phyloP scores from a whole-genome alignment of 2,113 vertebrate genomes.

The Vombatus ursinus region DNA sequence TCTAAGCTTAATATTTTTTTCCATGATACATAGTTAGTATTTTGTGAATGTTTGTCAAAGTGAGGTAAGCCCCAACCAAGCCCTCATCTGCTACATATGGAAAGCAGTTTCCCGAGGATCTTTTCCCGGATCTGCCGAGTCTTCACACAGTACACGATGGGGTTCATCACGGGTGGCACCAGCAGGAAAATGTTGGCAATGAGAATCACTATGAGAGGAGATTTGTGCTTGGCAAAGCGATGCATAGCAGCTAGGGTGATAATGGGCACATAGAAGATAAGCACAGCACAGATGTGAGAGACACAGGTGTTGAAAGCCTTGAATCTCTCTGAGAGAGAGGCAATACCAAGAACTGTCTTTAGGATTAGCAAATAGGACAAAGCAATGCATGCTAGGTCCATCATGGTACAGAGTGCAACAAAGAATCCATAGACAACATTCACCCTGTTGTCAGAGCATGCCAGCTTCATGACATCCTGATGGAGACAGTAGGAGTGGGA shows the following conservation, averaged over 20 bases:
- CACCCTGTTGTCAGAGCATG: conserved; percentile 45
- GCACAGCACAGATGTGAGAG: conserved; percentile 50
- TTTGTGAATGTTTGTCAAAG: neutral
- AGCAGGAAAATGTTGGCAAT: conserved; percentile 67
- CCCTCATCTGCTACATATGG: neutral
- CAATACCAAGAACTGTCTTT: conserved; percentile 14
- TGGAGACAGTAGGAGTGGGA: conserved; percentile 57
- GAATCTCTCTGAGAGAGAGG: conserved; percentile 25
- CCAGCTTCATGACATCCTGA: conserved; percentile 45
- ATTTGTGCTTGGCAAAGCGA: neutral
- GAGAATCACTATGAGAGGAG: conserved; percentile 23
- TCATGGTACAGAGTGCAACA: conserved; percentile 24
- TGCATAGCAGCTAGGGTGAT: conserved; percentile 46
- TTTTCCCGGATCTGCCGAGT: conserved; percentile 61
- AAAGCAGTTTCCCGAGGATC: conserved; percentile 41
- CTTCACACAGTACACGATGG: conserved; percentile 68
- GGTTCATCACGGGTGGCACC: conserved; percentile 66
- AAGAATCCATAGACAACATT: conserved; percentile 42
- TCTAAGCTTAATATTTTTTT: neutral
- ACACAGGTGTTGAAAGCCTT: conserved; percentile 41
- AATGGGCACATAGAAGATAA: conserved; percentile 44
- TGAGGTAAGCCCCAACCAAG: neutral
- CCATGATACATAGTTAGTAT: neutral
- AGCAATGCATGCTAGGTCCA: conserved; percentile 44
- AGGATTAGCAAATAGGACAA: conserved; percentile 56